Percentiles rank a stretch among this genome's conserved stretches.
Evolutionary conservation across 2,113 vertebrate species (phyloP).

Genomic region (Pheucticus melanocephalus): DNA sequence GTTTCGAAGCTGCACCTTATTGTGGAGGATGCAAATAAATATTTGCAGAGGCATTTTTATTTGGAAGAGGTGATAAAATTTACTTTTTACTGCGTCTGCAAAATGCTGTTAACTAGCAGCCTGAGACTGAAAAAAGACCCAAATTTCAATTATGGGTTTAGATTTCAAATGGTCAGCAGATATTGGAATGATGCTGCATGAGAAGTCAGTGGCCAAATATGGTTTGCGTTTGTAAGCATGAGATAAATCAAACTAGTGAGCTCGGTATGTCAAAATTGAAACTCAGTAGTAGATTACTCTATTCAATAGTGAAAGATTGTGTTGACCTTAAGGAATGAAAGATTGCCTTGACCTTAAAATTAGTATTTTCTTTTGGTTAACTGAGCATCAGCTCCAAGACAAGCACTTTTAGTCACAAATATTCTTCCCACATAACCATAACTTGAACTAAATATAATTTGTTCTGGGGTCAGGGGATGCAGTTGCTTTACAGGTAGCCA

Average conservation of each 20-base stretch:
- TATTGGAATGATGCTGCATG: background rate
- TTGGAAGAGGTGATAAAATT: background rate
- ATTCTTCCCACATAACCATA: background rate
- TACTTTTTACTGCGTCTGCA: background rate
- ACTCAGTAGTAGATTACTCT: background rate
- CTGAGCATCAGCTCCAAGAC: background rate
- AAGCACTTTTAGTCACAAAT: background rate
- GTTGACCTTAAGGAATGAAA: background rate
- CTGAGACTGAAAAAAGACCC: background rate
- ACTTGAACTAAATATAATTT: background rate
- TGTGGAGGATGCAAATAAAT: background rate
- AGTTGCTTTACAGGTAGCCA: background rate
- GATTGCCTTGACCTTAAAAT: background rate
- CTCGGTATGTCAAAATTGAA: background rate
- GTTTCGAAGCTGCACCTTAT: background rate
- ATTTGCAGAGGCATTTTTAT: background rate
- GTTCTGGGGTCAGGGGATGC: background rate
- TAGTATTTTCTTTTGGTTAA: background rate
- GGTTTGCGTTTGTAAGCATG: background rate
- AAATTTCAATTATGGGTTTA: background rate
- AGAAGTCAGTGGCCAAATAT: background rate
- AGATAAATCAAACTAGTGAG: background rate
- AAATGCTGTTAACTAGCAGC: background rate
- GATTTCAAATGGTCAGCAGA: background rate
- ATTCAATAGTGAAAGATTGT: background rate